Base-by-base conservation (phyloP, 92 coral and sea anemone species). In the Parazoanthus swiftii region DNA sequence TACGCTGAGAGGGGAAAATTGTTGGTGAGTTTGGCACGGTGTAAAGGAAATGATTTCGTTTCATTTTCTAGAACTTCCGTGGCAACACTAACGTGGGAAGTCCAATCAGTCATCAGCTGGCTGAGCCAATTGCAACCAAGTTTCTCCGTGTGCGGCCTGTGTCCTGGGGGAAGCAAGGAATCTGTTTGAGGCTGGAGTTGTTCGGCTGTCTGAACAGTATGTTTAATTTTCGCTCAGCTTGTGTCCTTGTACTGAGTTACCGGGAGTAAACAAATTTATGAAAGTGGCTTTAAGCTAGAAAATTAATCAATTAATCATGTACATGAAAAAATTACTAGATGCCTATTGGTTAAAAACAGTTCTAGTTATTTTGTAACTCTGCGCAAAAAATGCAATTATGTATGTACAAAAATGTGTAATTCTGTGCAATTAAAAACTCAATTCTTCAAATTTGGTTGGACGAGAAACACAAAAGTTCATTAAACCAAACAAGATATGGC, bases 41-140 rank as follows among this genome's bases (percentile, higher is more conserved):
- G 10, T 23, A n/a, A 1, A n/a, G 35, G 1, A 29, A 73, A 25
- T 23, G 8, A 11, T 26, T 35, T 76, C 18, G 81, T 38, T 75
- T 75, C 9, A 14, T 82, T 36, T 82, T 82, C 18, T 50, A 84
- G 87, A 71, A 84, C 48, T 84, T 84, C 87, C 87, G 87, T 46
- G 87, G 87, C 67, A 71, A 70, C 79, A 84, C 20, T 11, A 66
- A 18, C 79, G 26, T 48, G 0, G 26, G 42, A 46, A 26, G 87
- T 44, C 78, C 15, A 67, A 29, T 13, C 20, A 29, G 0, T 14
- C 87, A 84, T 66, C 25, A 16, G 29, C 67, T 84, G 21, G 78
- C 36, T 84, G 79, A 84, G 37, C 87, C 87, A 8, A 25, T 84
- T 20, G 78, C 63, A 23, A 71, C 87, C 42, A 71, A 23, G 65